These are phyloP conservation scores for Tetraneura akinire DNA, from an alignment of 1,140 invertebrate species.

Conservation along the genomic window DNA sequence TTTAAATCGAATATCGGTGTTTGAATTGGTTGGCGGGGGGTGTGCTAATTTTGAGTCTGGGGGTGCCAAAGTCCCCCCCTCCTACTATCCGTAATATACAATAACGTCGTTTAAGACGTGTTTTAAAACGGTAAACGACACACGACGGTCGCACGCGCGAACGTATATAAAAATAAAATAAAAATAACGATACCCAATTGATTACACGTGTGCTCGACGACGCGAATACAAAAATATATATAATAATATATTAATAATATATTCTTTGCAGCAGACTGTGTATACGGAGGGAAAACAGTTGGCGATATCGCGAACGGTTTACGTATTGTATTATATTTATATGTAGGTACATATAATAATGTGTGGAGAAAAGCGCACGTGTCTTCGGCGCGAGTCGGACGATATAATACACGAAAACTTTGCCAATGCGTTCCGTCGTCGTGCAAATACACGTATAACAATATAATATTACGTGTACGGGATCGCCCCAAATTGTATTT, in stretches of 20 bases:
- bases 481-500: background rate
- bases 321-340: too few relatives aligned
- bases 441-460: too few relatives aligned
- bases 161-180: background rate
- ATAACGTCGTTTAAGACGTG: too few relatives aligned
- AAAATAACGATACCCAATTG: background rate
- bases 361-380: background rate
- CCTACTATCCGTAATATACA: too few relatives aligned
- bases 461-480: background rate
- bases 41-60: too few relatives aligned
- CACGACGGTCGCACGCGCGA: too few relatives aligned
- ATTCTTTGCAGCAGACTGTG: slow-evolving; percentile 3
- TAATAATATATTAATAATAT: too few relatives aligned
- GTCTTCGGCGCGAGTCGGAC: background rate
- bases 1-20: too few relatives aligned
- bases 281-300: too few relatives aligned
- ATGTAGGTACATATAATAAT: background rate
- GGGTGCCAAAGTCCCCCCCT: too few relatives aligned
- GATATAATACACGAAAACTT: slow-evolving; percentile 48
- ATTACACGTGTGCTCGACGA: slow-evolving; percentile 15
- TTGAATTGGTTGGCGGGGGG: too few relatives aligned
- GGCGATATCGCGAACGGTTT: slow-evolving; percentile 4
- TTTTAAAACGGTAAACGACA: too few relatives aligned
- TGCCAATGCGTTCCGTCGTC: background rate
- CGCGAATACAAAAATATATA: slow-evolving; percentile 16